Evolutionary conservation across 2,888 invertebrate genomes (phyloP), one percentile per base, ranked within the genome.

Genomic region (Hypolimnas misippus): DNA sequence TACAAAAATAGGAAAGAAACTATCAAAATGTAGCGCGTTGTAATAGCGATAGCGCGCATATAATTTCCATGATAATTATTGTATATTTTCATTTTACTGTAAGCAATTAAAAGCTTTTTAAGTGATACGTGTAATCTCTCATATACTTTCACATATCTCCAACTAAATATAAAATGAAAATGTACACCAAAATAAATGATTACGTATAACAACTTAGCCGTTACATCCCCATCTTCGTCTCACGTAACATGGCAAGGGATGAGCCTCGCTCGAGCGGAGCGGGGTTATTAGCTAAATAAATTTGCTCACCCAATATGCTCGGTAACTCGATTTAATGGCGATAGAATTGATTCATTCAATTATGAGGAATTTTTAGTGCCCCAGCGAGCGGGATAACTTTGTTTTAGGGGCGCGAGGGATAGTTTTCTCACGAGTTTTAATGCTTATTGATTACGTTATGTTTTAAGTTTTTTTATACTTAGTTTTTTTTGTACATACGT

Each of bases 311-410:
- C 92, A 92, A 92, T 92, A 92, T 91, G 91, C 89, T 90, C 83
- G 77, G 90, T 92, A 92, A 92, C 90, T 91, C 88, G 91, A 92
- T 92, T 92, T 91, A 92, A 92, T 92, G 87, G 90, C 87, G 86
- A 89, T 90, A 86, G 91, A 90, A 92, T 91, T 90, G 91, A 92
- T 90, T 92, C 91, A 92, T 91, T 92, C 92, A 91, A 91, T 92
- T 92, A 92, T 81, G 86, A 85, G 89, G 89, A 91, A 91, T 91
- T 92, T 92, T 92, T 91, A 91, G 89, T 87, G 82, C 89, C 89
- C 89, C 81, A 81, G 78, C 75, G 87, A 79, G 83, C 82, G 81
- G 81, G 85, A 86, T 85, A 86, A 89, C 89, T 89, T 90, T 89
- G 89, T 89, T 90, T 86, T 87, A 86, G 87, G 90, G 71, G 44